Evolutionary conservation across 2,113 vertebrate genomes (phyloP).

Genomic region (Colius striatus): DNA sequence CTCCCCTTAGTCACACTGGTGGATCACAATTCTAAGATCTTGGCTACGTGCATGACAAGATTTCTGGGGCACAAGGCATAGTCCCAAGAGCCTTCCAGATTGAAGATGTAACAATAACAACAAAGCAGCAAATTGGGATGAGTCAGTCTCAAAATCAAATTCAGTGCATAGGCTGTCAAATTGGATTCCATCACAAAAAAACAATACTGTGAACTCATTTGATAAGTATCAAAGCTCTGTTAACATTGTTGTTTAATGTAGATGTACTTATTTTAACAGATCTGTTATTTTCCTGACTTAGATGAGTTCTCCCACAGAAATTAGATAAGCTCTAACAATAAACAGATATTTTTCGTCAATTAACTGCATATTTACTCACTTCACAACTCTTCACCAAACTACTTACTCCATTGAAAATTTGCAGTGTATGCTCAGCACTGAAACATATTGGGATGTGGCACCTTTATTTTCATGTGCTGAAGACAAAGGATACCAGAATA

Average conservation of each 20-base stretch:
- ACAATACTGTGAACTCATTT: background rate
- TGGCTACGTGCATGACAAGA: background rate
- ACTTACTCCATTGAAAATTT: background rate
- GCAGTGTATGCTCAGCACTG: background rate
- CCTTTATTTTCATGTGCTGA: background rate
- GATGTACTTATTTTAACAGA: background rate
- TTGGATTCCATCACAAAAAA: background rate
- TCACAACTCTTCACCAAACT: background rate
- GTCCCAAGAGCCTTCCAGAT: background rate
- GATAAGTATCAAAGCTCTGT: background rate
- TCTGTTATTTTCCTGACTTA: background rate
- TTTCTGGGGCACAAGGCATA: background rate
- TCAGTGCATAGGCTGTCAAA: background rate
- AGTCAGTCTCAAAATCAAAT: background rate
- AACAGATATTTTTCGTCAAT: background rate
- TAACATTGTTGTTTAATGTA: background rate
- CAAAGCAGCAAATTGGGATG: background rate
- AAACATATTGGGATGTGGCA: background rate
- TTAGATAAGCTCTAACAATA: background rate
- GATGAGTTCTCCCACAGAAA: background rate
- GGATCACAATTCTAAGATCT: background rate
- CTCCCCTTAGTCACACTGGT: background rate
- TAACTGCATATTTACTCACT: background rate
- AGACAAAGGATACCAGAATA: background rate
- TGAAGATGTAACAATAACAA: background rate